Evolutionary conservation across 53 echinoderm and acorn worm genomes (phyloP).

Genomic region (Hippasteria phrygiana): DNA sequence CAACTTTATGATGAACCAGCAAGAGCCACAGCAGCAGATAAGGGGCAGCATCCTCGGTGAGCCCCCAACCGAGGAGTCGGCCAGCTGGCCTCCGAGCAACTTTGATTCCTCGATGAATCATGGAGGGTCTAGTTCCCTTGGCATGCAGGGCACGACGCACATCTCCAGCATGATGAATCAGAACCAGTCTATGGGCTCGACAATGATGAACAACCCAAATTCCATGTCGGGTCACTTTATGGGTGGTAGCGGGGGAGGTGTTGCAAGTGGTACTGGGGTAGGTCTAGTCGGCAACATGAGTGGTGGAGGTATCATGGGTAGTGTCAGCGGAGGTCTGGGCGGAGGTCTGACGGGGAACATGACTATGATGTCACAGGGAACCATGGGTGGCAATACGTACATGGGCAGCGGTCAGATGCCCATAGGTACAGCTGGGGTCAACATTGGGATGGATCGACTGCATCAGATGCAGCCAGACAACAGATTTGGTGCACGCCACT

Average conservation of each 20-base stretch:
- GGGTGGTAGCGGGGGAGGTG: conserved; percentile 6
- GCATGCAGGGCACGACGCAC: conserved; percentile 18
- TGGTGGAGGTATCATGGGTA: conserved; percentile 4
- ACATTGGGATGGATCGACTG: conserved; percentile 35
- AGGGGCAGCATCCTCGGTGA: conserved; percentile 57
- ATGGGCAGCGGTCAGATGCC: conserved; percentile 28
- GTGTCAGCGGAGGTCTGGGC: conserved; percentile 45
- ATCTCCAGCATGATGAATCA: conserved; percentile 46
- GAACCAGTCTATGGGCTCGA: conserved; percentile 41
- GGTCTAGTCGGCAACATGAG: not conserved
- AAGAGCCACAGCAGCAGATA: conserved; percentile 32
- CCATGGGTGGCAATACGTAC: conserved; percentile 11
- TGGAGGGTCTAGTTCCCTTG: conserved; percentile 24
- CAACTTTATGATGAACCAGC: conserved; percentile 44
- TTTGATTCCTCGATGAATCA: conserved; percentile 39
- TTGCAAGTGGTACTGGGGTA: not conserved
- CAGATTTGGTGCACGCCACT: conserved; percentile 39
- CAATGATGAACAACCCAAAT: conserved; percentile 35
- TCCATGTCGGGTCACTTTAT: conserved; percentile 37
- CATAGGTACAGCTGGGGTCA: conserved; percentile 17
- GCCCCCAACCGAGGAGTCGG: conserved; percentile 33
- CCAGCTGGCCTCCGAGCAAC: conserved; percentile 52
- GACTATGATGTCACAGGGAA: conserved; percentile 35
- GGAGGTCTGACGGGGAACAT: conserved; percentile 39
- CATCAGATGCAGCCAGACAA: conserved; percentile 54